phyloP scores from a whole-genome alignment of 2,113 vertebrate species.

The Solea senegalensis region DNA sequence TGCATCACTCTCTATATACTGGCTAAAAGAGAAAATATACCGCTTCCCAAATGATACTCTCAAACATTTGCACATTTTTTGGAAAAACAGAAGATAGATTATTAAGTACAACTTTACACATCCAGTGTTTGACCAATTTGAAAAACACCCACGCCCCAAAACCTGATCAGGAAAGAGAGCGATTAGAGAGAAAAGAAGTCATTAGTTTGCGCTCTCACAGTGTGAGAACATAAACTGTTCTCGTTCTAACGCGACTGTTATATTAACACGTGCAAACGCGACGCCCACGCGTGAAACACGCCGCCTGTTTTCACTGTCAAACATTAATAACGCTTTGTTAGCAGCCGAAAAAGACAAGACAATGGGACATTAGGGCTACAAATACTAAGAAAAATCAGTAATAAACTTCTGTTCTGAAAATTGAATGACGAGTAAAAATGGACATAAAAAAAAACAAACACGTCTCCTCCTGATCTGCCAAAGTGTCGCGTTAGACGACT shows the following conservation, averaged over 20 bases:
- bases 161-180: slow-evolving; percentile 15
- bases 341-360: not conserved
- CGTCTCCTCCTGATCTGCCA: slow-evolving; percentile 38
- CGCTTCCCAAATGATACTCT: not conserved
- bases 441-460: too few relatives aligned
- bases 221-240: slow-evolving; percentile 16
- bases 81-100: too few relatives aligned
- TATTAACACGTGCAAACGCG: slow-evolving; percentile 40
- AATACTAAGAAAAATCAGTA: not conserved
- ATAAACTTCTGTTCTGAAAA: not conserved
- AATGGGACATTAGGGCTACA: slow-evolving; percentile 25
- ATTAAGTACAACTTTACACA: not conserved
- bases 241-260: slow-evolving; percentile 20
- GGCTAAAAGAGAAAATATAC: too few relatives aligned
- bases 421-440: too few relatives aligned
- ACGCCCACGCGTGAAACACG: slow-evolving; percentile 16
- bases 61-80: not conserved
- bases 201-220: slow-evolving; percentile 17
- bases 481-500: slow-evolving; percentile 24
- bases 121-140: not conserved
- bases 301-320: not conserved
- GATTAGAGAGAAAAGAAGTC: slow-evolving; percentile 20
- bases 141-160: slow-evolving; percentile 4
- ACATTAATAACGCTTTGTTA: slow-evolving; percentile 38
- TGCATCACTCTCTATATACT: too few relatives aligned